These are phyloP conservation scores for Pseudonaja textilis DNA, from an alignment of 2,113 vertebrate species.

Conservation along the genomic window DNA sequence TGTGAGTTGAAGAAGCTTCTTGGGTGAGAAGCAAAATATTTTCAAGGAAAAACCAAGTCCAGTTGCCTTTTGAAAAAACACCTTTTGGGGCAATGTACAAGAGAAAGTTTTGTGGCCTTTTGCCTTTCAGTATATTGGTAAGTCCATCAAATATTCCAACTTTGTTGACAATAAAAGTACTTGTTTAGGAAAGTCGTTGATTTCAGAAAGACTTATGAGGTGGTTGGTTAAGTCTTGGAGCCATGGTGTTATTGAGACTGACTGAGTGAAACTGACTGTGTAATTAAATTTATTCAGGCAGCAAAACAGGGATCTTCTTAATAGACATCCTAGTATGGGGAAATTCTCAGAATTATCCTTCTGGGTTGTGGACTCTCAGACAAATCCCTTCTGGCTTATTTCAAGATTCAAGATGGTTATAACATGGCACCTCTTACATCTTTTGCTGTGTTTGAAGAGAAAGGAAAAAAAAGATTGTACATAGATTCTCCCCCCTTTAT, in stretches of 20 bases:
- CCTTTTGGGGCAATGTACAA: not conserved
- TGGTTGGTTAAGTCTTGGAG: constrained; percentile 33
- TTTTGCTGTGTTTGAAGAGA: not conserved
- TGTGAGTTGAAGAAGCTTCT: not conserved
- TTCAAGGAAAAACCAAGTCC: not conserved
- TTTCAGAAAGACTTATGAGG: constrained; percentile 26
- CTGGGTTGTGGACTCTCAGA: not conserved
- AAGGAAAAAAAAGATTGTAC: not conserved
- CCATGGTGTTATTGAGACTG: constrained; percentile 39
- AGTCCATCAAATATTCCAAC: not conserved
- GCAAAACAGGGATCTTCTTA: constrained; percentile 32
- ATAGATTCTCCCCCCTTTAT: not conserved
- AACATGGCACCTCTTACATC: not conserved
- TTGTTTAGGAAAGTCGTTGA: constrained; percentile 15
- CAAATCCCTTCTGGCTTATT: not conserved
- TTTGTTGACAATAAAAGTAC: not conserved
- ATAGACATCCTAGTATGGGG: not conserved
- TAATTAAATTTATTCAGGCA: constrained; percentile 51
- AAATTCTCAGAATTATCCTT: not conserved
- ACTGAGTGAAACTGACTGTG: constrained; percentile 52
- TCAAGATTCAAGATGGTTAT: not conserved
- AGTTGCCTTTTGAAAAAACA: not conserved
- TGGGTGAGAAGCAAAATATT: not conserved
- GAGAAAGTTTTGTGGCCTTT: not conserved
- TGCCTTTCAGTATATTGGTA: not conserved